Base-by-base conservation (phyloP, 2,797 vertebrate genomes). In the Microhierax caerulescens region DNA sequence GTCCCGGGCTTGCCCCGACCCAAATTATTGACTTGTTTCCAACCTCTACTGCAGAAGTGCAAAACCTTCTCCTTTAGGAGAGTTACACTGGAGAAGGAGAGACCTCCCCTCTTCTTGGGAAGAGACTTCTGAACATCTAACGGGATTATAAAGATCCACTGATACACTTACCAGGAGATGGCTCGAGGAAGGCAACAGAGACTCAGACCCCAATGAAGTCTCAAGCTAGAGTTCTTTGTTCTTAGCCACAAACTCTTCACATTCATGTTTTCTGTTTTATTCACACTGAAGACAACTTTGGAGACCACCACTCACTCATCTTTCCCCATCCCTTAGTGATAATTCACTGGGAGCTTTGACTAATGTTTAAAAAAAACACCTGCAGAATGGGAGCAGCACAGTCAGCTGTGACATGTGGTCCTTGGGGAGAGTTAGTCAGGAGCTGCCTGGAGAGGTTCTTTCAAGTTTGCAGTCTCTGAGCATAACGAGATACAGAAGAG, bases 261-360 rank as follows among this genome's bases (percentile, higher is more conserved):
- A 47, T 61, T 37, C 9, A 1, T 22, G 12, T 82, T 61, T 92
- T 82, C 61, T 85, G 54, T 54, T 74, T 79, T 81, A 43, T 34
- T 73, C 20, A 72, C 53, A 22, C 27, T 22, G 41, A 3, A 76
- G 32, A 57, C 25, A 63, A 24, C 21, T 45, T 51, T 50, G 48
- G 51, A 56, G 22, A 81, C 37, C 6, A 18, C 8, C 10, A 37
- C 6, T 34, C 13, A 13, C 14, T 21, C n/a, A 10, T 34, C 47
- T 47, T 72, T 16, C 7, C 39, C 20, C 32, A 61, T 0, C 6
- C 4, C 9, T 56, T 9, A 27, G 22, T 14, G 24, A 30, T 11
- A 63, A 73, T 30, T 61, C 27, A 53, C 2, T 34, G 5, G n/a
- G 17, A 3, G 3, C 11, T 54, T 60, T 53, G 21, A 27, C 34